phyloP scores from a whole-genome alignment of 2,888 invertebrate species.

The Steinernema hermaphroditum region DNA sequence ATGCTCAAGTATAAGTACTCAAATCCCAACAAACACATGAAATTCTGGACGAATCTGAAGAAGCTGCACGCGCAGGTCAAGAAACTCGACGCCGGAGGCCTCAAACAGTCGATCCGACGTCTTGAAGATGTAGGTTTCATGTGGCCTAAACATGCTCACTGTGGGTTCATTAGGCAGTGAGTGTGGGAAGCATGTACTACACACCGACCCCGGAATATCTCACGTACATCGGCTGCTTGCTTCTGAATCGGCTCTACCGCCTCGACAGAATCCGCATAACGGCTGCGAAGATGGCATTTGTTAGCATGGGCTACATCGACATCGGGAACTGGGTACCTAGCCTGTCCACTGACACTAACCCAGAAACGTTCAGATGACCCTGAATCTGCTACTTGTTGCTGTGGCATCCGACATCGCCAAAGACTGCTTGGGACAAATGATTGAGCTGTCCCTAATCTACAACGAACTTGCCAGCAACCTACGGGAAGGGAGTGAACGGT shows the following conservation, averaged over 20 bases:
- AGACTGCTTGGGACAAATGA: conserved; percentile 9
- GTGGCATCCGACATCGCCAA: conserved; percentile 21
- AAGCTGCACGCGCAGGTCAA: conserved; percentile 9
- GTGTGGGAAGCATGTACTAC: conserved; percentile 13
- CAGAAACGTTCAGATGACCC: not conserved
- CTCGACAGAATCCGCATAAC: conserved; percentile 11
- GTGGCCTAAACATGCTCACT: too few species aligned
- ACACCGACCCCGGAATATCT: not conserved
- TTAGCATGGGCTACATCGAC: conserved; percentile 22
- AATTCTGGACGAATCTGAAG: conserved; percentile 24
- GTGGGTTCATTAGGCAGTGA: not conserved
- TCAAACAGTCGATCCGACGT: not conserved
- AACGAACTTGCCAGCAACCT: not conserved
- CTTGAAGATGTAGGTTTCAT: not conserved
- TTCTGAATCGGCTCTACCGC: conserved; percentile 10
- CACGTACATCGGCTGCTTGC: conserved; percentile 19
- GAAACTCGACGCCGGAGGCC: conserved; percentile 14
- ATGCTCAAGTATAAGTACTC: conserved; percentile 1
- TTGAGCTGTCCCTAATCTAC: conserved; percentile 15
- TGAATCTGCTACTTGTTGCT: not conserved
- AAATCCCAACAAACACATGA: not conserved
- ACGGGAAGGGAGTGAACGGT: not conserved
- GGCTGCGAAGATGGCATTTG: conserved; percentile 20
- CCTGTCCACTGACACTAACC: not conserved
- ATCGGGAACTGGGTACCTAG: conserved; percentile 10